Evolutionary conservation across 23 tunicate species (phyloP), one percentile per base, ranked within the genome.

Genomic region (Botrylloides violaceus): DNA sequence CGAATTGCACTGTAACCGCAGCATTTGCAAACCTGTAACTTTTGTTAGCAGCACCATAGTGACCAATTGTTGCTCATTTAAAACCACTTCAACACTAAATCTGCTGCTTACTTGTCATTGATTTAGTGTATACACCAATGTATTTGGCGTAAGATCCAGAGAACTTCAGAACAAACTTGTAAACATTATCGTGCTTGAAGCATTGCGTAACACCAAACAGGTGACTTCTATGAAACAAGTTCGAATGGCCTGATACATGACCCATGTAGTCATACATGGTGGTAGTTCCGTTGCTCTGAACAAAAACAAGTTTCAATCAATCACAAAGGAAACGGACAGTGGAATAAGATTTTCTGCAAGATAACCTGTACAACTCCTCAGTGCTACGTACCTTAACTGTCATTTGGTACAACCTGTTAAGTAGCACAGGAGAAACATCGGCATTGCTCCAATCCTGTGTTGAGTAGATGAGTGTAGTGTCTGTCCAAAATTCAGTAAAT

Each of bases 131-230:
- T 12, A 25, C 6, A 3, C 23, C 32, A 4, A 63, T 7, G 9
- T 63, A 63, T 31, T 63, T 4, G 20, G 36, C 70, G 9, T 63
- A 63, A 12, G 4, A 20, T 20, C 37, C 74, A 4, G 74, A 24
- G 47, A 68, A 68, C n/a, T 68, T 68, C 49, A 68, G 58, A 4
- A 68, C 74, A 43, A 68, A 4, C 26, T 7, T 38, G 36, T 22
- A 19, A 4, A 9, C 37, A 31, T 36, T 43, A 26, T 37, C 58
- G 28, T 4, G 18, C 26, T 43, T 43, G 15, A 35, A 36, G 37
- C 74, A 68, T 26, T n/a, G 36, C 26, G 28, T 43, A 22, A 68
- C 47, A 28, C 28, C 58, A 43, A 36, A 68, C 25, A 36, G 49
- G 37, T 68, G 70, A 63, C 19, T 4, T 29, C 35, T 33, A 31